phyloP scores from a whole-genome alignment of 2,888 invertebrate genomes.

The Drosophila borborema region DNA sequence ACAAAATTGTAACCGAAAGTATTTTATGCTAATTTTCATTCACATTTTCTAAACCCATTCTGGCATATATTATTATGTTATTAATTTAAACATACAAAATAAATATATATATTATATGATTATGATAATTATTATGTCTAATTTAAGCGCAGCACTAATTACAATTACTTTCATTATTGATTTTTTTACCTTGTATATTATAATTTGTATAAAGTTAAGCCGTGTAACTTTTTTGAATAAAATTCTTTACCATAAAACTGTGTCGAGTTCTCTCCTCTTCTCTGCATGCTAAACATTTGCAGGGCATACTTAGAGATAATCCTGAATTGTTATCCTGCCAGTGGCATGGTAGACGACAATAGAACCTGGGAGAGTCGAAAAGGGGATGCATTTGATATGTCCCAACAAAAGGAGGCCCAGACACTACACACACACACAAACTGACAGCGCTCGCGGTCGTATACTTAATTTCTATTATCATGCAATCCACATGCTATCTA shows the following conservation, averaged over 20 bases:
- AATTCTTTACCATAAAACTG: constrained; percentile 72
- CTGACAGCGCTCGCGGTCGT: constrained; percentile 42
- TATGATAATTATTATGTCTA: constrained; percentile 52
- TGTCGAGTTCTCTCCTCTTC: background rate
- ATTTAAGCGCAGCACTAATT: constrained; percentile 72
- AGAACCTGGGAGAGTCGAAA: background rate
- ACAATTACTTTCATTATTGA: constrained; percentile 57
- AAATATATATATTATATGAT: constrained; percentile 30
- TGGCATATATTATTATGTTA: constrained; percentile 62
- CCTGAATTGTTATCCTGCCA: constrained; percentile 15
- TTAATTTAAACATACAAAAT: constrained; percentile 27
- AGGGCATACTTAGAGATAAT: constrained; percentile 18
- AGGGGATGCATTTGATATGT: constrained; percentile 30
- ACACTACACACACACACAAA: constrained; percentile 5
- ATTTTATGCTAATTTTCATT: constrained; percentile 50
- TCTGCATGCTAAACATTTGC: background rate
- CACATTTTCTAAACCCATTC: constrained; percentile 53
- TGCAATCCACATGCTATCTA: constrained; percentile 21
- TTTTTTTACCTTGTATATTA: constrained; percentile 67
- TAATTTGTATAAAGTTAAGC: constrained; percentile 80
- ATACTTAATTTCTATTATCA: constrained; percentile 58
- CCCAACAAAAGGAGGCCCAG: constrained; percentile 33
- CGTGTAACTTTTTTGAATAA: constrained; percentile 77
- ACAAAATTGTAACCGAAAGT: constrained; percentile 57
- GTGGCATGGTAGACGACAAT: constrained; percentile 28